Base-by-base conservation (phyloP, 2,888 invertebrate species). In the Mellilla xanthometata region DNA sequence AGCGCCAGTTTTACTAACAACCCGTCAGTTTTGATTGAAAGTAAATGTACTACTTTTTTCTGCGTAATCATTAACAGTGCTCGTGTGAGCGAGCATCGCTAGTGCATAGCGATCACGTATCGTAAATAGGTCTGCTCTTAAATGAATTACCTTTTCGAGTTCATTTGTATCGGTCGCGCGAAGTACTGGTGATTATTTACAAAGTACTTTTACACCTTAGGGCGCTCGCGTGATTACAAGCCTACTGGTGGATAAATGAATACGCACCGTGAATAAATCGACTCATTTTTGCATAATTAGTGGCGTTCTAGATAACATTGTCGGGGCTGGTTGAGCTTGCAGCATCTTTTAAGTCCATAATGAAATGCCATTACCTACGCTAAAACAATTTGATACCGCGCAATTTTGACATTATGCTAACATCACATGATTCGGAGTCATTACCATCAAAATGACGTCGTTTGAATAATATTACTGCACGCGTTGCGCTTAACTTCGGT, bases 401-500 rank as follows among this genome's bases (percentile, higher is more conserved):
- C 28, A 26, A 52, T 34, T 40, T 42, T 31, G 36, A 43, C 39
- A 56, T 49, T 49, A 44, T 60, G 45, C 27, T 39, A 52, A 55
- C 45, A 47, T 52, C 38, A 43, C 49, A 49, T 46, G 53, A 34
- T 47, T 49, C 12, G 9, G 27, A 45, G 49, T 50, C 40, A 56
- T 65, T 60, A 65, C 46, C 48, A 27, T 54, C 45, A 39, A 47
- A 47, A 43, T 47, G 46, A 54, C 50, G 47, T 43, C 53, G 62
- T 68, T 64, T 62, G 63, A 68, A 72, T 68, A 69, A 68, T 63
- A 64, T 67, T 67, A 65, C 59, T 42, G 45, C 47, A 11, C 36
- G 56, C 65, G 60, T 68, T 64, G 63, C 62, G 64, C 62, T 60
- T 61, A 62, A 64, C 64, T 56, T 65, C 62, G 70, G 69, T 66